Evolutionary conservation across 2,888 invertebrate genomes (phyloP).

Genomic region (Sialis fuliginosa): DNA sequence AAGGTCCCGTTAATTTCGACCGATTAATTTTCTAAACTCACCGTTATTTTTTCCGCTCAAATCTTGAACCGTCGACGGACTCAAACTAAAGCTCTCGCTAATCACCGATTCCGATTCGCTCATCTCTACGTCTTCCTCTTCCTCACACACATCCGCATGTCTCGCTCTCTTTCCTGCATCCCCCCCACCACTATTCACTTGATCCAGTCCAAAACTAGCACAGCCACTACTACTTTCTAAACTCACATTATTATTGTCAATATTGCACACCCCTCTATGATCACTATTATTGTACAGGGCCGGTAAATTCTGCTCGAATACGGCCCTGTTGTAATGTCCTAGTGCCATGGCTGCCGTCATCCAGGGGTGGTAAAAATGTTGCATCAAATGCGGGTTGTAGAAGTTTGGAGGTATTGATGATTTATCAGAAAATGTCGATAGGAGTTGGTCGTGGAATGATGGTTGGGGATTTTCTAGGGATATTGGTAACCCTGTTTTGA

Average conservation of each 20-base stretch:
- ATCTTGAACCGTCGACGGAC: slow-evolving; percentile 8
- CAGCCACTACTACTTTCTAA: neutral
- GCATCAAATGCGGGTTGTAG: slow-evolving; percentile 1
- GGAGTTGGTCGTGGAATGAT: neutral
- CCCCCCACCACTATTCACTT: neutral
- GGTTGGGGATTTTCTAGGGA: neutral
- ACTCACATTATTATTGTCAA: too few species aligned
- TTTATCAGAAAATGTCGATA: neutral
- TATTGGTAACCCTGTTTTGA: neutral
- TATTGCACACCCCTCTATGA: neutral
- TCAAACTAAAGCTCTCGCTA: slow-evolving; percentile 7
- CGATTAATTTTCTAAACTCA: neutral
- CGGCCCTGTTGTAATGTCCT: slow-evolving; percentile 2
- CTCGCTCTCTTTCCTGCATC: neutral
- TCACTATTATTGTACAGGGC: neutral
- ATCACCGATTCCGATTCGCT: slow-evolving; percentile 6
- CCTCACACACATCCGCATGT: neutral
- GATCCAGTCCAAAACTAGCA: neutral
- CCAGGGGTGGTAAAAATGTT: slow-evolving; percentile 5
- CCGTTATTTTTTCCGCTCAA: slow-evolving; percentile 6
- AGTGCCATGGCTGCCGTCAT: slow-evolving; percentile 1
- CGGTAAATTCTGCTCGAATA: slow-evolving; percentile 1
- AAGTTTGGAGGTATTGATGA: neutral
- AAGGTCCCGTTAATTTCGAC: too few species aligned
- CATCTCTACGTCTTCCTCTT: neutral